These are phyloP conservation scores for Temnothorax unifasciatus DNA, from an alignment of 2,888 invertebrate genomes.

Conservation along the genomic window DNA sequence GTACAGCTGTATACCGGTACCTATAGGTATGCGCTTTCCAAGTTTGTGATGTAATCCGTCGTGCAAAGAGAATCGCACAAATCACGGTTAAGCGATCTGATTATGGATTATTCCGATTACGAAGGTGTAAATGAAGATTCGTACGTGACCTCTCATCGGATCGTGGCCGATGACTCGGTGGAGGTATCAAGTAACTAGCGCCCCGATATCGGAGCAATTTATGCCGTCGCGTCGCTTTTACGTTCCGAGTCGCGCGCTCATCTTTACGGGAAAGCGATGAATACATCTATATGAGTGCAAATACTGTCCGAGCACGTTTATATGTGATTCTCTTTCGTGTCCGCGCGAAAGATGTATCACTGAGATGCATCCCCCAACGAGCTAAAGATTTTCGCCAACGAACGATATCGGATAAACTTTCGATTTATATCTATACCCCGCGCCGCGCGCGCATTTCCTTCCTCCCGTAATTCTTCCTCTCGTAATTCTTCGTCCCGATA, in stretches of 20 bases:
- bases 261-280: conserved; percentile 38
- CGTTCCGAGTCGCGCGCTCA: conserved; percentile 26
- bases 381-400: conserved; percentile 34
- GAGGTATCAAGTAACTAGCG: conserved; percentile 67
- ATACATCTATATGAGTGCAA: conserved; percentile 26
- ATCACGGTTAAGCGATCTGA: conserved; percentile 48
- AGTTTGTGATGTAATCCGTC: conserved; percentile 2
- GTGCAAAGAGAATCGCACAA: conserved; percentile 27
- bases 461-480: background rate
- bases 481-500: conserved; percentile 50
- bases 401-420: conserved; percentile 34
- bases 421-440: conserved; percentile 35
- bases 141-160: conserved; percentile 78
- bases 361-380: background rate
- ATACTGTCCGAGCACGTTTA: conserved; percentile 32
- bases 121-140: conserved; percentile 67
- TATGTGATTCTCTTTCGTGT: conserved; percentile 9
- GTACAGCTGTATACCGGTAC: background rate
- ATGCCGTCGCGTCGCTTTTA: conserved; percentile 53
- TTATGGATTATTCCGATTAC: conserved; percentile 60
- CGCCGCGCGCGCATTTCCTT: conserved; percentile 27
- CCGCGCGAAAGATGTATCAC: conserved; percentile 43
- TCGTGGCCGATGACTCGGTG: conserved; percentile 66
- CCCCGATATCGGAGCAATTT: conserved; percentile 62
- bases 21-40: background rate